Base-by-base conservation (phyloP, 2,888 invertebrate species). In the Plebejus anna region DNA sequence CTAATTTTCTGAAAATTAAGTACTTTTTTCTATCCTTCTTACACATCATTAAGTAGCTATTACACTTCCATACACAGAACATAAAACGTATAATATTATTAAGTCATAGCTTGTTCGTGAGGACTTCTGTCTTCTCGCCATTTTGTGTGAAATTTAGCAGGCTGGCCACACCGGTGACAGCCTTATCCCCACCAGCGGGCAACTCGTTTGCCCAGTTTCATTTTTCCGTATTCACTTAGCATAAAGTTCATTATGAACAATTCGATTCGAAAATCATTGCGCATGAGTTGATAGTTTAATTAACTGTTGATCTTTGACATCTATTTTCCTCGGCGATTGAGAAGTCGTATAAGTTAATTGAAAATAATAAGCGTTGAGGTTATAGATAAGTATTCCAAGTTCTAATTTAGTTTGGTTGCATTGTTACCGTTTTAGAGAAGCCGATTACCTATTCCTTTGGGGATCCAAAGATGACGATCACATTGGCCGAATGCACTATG, bases 141-240 rank as follows among this genome's bases (percentile, higher is more conserved):
- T 4, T 22, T 22, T 61, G 16, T 28, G 73, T 9, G 51, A 55
- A 72, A 55, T 16, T 11, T 28, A 1, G 4, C 16, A 55, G 51
- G 32, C 28, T 55, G 73, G 16, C 36, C 32, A 73, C 73, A 73
- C 73, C 16, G 32, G 16, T 55, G 55, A 32, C 32, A 73, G 73
- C 73, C 51, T 73, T 13, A 55, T 55, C 55, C 73, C 73, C 73
- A 55, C 73, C 73, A 73, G 55, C 55, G 16, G 7, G 11, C 32
- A 73, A 73, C 73, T 73, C 32, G 73, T 73, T 73, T 73, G 51
- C 55, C 73, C 73, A 55, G 73, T 73, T 73, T 51, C 51, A 55
- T 51, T 73, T 73, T 73, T 73, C 73, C 73, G 51, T 73, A 73
- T 73, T 73, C 73, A 73, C 73, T 73, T 73, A 32, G 28, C 51